Base-by-base conservation (phyloP, 1,140 invertebrate species). In the Calephelis virginiensis region DNA sequence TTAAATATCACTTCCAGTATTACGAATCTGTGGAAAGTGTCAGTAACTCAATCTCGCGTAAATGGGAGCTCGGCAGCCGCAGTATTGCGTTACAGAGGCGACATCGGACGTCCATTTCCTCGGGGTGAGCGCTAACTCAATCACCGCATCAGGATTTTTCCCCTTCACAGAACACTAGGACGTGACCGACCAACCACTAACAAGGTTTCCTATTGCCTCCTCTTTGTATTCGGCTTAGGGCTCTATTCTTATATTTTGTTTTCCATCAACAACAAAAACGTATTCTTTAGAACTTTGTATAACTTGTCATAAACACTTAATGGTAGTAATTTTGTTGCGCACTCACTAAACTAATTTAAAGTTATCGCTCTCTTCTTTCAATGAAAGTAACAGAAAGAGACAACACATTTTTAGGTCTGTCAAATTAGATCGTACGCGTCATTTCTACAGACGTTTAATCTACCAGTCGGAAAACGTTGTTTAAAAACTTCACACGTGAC, bases 61-160 rank as follows among this genome's bases (percentile, higher is more conserved):
- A 77, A 77, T 77, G 76, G 73, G 62, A 68, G 66, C 66, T 71
- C 69, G 61, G 61, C 56, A 64, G 70, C 64, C 62, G 60, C 70
- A 68, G 68, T 71, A 71, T 75, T 71, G 71, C 70, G 69, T 77
- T 77, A 77, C 73, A 66, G 67, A 72, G 69, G 67, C 73, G 71
- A 77, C 76, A 75, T 68, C 68, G 71, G 68, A 73, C 66, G 68
- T 64, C 73, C 76, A 73, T 75, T 75, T 70, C 71, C 71, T 64
- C 47, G 40, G 67, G 68, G 53, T 63, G 68, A 71, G 74, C 70
- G 72, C 66, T 74, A 78, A 78, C 74, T 78, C 74, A 78, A 78
- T 78, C 70, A 76, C 68, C 61, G 53, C 68, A 64, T 64, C 63
- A 68, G 66, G 69, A 75, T 78, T 78, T 76, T 76, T 74, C 76